Percentiles rank a stretch among this genome's conserved stretches.
Conservation (phyloP, 2,113 vertebrate genomes). For the Cochlearius cochlearius region DNA sequence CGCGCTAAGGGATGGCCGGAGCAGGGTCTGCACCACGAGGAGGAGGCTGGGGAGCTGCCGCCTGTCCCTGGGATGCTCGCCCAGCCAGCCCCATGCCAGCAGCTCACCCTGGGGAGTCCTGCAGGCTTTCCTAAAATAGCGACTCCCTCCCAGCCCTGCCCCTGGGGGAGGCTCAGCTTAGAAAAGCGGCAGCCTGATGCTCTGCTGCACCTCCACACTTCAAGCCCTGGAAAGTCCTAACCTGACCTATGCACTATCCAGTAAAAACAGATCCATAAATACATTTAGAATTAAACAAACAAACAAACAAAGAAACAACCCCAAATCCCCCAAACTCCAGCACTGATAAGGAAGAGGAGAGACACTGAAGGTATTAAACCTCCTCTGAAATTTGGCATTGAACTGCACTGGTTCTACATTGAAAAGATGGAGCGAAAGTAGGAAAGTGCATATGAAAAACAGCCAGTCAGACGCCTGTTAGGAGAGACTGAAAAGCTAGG, state of each 20-base stretch:
- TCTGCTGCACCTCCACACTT: background rate
- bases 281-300: background rate
- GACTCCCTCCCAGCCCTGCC: background rate
- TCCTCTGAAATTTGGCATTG: background rate
- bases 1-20: rapidly evolving
- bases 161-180: background rate
- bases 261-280: background rate
- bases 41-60: background rate
- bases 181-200: background rate
- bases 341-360: background rate
- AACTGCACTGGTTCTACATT: background rate
- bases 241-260: background rate
- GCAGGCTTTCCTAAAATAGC: background rate
- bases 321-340: background rate
- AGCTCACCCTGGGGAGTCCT: background rate
- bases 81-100: background rate
- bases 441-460: background rate
- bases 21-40: background rate
- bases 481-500: background rate
- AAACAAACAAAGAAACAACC: background rate
- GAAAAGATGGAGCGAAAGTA: background rate
- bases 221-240: background rate
- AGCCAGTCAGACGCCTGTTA: background rate
- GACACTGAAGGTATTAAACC: background rate
- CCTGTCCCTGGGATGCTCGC: background rate